These are phyloP conservation scores for Sandelia bainsii DNA, from an alignment of 2,797 vertebrate species.

Conservation along the genomic window DNA sequence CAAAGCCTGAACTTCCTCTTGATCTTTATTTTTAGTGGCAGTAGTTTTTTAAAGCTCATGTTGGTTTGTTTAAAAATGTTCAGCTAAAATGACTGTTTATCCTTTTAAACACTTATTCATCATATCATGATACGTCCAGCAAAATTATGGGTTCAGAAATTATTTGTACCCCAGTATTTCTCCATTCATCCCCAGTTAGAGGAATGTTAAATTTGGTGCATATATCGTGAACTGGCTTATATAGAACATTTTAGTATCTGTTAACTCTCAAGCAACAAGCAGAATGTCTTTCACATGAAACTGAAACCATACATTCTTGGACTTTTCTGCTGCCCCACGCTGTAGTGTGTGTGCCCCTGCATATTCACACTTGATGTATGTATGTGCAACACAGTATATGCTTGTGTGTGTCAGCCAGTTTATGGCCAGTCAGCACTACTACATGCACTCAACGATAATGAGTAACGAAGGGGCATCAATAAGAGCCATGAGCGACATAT, in stretches of 20 bases:
- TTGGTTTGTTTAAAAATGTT: too few species aligned
- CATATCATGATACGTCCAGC: too few species aligned
- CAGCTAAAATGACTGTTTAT: too few species aligned
- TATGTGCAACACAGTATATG: slow-evolving; percentile 9
- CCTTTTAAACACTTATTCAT: too few species aligned
- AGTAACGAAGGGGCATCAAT: slow-evolving; percentile 82
- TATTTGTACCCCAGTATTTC: too few species aligned
- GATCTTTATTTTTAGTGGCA: too few species aligned
- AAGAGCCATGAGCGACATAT: slow-evolving; percentile 67
- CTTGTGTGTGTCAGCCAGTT: slow-evolving; percentile 42
- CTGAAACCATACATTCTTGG: slow-evolving; percentile 4
- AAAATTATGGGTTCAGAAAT: too few species aligned
- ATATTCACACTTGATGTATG: slow-evolving; percentile 13
- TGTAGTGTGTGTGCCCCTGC: background rate
- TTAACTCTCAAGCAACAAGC: background rate
- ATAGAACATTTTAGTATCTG: background rate
- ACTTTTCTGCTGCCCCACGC: background rate
- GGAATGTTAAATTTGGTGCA: background rate
- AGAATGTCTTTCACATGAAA: background rate
- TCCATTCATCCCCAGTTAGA: too few species aligned
- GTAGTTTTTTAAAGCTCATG: too few species aligned
- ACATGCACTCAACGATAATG: slow-evolving; percentile 76
- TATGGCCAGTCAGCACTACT: slow-evolving; percentile 77
- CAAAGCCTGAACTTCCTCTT: background rate
- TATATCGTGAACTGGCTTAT: background rate